phyloP scores from a whole-genome alignment of 2,888 invertebrate species.

The Drepana falcataria region DNA sequence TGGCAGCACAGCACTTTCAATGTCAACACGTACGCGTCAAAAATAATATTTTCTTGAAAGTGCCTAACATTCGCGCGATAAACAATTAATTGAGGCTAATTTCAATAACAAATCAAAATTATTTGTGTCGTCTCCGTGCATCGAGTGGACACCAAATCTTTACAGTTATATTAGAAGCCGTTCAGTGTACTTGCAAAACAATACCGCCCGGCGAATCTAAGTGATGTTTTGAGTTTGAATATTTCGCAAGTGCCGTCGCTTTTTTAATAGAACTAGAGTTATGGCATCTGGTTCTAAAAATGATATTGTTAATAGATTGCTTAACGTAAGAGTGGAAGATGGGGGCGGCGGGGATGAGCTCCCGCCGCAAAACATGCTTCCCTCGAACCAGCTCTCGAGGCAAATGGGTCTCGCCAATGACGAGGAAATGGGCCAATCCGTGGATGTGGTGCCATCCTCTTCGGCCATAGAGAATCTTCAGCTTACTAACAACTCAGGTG shows the following conservation, averaged over 20 bases:
- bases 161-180: neutral
- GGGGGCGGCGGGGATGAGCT: slow-evolving; percentile 52
- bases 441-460: slow-evolving; percentile 49
- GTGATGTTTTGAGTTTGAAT: slow-evolving; percentile 40
- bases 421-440: slow-evolving; percentile 49
- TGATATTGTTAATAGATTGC: slow-evolving; percentile 59
- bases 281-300: slow-evolving; percentile 71
- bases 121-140: slow-evolving; percentile 9
- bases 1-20: too few species aligned
- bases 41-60: slow-evolving; percentile 11
- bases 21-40: neutral
- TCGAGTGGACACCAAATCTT: slow-evolving; percentile 1
- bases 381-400: slow-evolving; percentile 64
- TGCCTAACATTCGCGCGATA: slow-evolving; percentile 21
- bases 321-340: slow-evolving; percentile 58
- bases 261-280: slow-evolving; percentile 8
- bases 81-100: slow-evolving; percentile 32
- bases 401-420: slow-evolving; percentile 46
- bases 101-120: slow-evolving; percentile 25
- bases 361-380: slow-evolving; percentile 75
- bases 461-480: slow-evolving; percentile 61
- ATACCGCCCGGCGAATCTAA: slow-evolving; percentile 22
- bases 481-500: slow-evolving; percentile 63
- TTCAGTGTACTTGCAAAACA: neutral
- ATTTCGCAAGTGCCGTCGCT: slow-evolving; percentile 6